Base-by-base conservation (phyloP, 2,113 vertebrate genomes). In the Poeciliopsis turrubarensis region DNA sequence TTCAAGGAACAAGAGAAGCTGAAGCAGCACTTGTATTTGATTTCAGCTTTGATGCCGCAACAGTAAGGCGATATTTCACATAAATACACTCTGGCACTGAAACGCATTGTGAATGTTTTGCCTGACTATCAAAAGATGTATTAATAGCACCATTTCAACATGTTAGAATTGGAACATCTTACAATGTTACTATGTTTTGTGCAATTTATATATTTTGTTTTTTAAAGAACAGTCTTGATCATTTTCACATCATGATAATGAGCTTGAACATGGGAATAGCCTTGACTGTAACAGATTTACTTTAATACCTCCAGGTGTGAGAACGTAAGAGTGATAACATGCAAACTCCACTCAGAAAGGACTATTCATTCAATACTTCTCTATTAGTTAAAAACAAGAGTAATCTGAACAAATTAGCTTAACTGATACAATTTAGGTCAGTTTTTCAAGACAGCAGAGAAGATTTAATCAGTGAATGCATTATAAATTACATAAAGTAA, bases 21-120 rank as follows among this genome's bases (percentile, higher is more conserved):
- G 68, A 57, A 80, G 72, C 75, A 72, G 81, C 32, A 72, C 29
- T 65, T 75, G 77, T 77, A 81, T 80, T 77, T 88, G 87, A 89
- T 75, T 84, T 81, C 29, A 73, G 80, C 89, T 89, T 90, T 89
- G 87, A 90, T 86, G 87, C 68, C 60, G 80, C 85, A 89, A 88
- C 76, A 72, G 68, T 73, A 29, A 44, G 70, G 31, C 62, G 64
- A 72, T 73, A 75, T 87, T 89, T 79, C 83, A 76, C 80, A 81
- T 79, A 83, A 74, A 81, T 82, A 70, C 65, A 80, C 54, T 61
- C 60, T 65, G 72, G 79, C 72, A 15, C 67, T 75, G 78, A 86
- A 86, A 86, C 80, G 61, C 84, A 84, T 86, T 87, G 78, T 75
- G 77, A 89, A 89, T 83, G 79, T 78, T 41, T 41, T 86, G 69